phyloP scores from a whole-genome alignment of 1,140 invertebrate genomes.

The Globodera rostochiensis region DNA sequence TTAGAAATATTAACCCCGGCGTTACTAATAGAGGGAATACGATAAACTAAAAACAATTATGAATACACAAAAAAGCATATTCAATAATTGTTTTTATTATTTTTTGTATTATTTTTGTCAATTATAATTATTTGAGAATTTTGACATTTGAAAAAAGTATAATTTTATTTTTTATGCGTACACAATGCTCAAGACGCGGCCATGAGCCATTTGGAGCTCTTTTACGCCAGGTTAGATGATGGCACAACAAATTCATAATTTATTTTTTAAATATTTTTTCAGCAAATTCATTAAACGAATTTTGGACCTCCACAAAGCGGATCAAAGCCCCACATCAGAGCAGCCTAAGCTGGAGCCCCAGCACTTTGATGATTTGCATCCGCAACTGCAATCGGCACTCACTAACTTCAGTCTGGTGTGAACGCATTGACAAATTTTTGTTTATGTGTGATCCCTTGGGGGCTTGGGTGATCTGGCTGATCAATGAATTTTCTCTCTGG shows the following conservation, averaged over 20 bases:
- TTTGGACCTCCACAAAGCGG: conserved; percentile 3
- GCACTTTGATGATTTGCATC: not conserved
- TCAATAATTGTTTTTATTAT: no score
- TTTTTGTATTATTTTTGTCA: no score
- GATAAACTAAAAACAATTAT: no score
- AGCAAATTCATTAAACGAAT: conserved; percentile 21
- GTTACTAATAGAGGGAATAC: no score
- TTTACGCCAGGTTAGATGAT: not conserved
- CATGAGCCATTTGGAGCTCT: conserved; percentile 16
- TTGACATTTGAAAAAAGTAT: not conserved
- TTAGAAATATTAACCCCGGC: no score
- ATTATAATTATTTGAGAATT: not conserved
- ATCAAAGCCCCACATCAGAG: not conserved
- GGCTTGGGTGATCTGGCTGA: no score
- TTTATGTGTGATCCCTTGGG: no score
- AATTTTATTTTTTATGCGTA: not conserved
- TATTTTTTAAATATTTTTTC: not conserved
- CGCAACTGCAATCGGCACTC: not conserved
- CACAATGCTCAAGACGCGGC: not conserved
- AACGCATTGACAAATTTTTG: not conserved
- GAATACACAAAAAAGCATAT: no score
- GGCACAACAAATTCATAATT: not conserved
- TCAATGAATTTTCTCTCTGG: not conserved
- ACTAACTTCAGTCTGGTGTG: conserved; percentile 17
- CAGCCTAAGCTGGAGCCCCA: not conserved